These are phyloP conservation scores for Synanceia verrucosa DNA, from an alignment of 2,797 vertebrate genomes.

Conservation along the genomic window DNA sequence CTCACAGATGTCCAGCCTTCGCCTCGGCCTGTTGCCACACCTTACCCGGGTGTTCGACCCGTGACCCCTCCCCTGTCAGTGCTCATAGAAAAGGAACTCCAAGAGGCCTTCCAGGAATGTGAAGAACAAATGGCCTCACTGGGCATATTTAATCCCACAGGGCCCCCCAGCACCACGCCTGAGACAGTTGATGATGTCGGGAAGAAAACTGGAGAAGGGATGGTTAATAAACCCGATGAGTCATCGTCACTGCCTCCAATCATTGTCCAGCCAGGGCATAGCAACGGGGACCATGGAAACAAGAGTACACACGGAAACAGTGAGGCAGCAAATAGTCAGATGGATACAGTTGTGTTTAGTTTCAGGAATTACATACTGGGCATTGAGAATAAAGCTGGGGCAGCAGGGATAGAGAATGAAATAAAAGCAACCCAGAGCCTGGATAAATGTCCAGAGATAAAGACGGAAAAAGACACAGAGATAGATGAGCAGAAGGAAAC, in stretches of 20 bases:
- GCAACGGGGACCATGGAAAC: constrained; percentile 73
- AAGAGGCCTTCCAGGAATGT: constrained; percentile 82
- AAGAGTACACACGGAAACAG: constrained; percentile 72
- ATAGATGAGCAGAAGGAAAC: constrained; percentile 39
- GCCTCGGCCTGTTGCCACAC: constrained; percentile 43
- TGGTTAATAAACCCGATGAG: constrained; percentile 62
- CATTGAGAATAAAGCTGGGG: constrained; percentile 19
- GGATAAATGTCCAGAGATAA: constrained; percentile 26
- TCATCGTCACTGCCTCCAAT: constrained; percentile 66
- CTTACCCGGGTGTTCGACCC: constrained; percentile 39
- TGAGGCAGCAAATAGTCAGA: constrained; percentile 63
- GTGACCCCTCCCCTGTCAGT: constrained; percentile 44
- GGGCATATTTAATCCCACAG: constrained; percentile 48
- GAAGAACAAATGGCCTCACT: constrained; percentile 83
- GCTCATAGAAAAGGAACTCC: constrained; percentile 78
- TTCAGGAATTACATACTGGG: constrained; percentile 85
- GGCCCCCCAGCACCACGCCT: constrained; percentile 23
- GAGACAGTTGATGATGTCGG: constrained; percentile 31
- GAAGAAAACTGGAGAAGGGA: constrained; percentile 49
- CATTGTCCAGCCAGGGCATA: constrained; percentile 62
- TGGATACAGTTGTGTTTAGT: constrained; percentile 78
- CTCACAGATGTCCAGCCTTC: constrained; percentile 60
- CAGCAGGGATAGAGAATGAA: constrained; percentile 37
- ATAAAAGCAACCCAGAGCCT: constrained; percentile 12
- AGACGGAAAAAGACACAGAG: constrained; percentile 24